Conservation (phyloP, 2,797 vertebrate genomes). For the Pangasius sanitwongsei region DNA sequence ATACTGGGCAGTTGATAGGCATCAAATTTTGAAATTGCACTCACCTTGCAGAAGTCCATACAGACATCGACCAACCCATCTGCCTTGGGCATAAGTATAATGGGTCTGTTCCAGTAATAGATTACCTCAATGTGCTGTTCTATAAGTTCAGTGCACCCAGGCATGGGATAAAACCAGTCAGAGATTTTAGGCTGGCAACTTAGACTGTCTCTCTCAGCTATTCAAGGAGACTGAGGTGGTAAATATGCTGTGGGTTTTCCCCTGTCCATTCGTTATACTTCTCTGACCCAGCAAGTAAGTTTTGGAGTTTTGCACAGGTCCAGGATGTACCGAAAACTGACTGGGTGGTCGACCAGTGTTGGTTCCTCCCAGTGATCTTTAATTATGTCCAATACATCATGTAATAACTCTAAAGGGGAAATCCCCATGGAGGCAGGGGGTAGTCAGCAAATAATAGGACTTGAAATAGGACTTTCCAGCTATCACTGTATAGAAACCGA, state of each 20-base stretch:
- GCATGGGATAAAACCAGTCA: not conserved
- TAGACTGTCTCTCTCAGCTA: not conserved
- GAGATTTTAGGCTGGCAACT: not conserved
- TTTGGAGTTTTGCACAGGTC: not conserved
- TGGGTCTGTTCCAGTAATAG: not conserved
- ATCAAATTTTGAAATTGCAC: not conserved
- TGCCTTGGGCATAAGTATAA: not conserved
- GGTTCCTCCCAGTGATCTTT: not conserved
- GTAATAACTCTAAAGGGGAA: not conserved
- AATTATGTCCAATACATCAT: not conserved
- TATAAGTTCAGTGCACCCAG: not conserved
- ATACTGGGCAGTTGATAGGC: not conserved
- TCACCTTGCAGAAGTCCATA: not conserved
- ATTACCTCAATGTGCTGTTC: not conserved
- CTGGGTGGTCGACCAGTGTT: not conserved
- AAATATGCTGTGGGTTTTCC: not conserved
- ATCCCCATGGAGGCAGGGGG: not conserved
- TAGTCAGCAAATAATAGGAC: not conserved
- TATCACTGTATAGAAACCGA: not conserved
- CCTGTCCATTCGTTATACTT: not conserved
- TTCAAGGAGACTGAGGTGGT: not conserved
- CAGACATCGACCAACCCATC: not conserved
- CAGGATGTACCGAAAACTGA: not conserved
- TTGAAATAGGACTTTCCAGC: not conserved
- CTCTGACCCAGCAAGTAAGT: not conserved